These are phyloP conservation scores for Poeciliopsis gracilis DNA, from an alignment of 2,797 vertebrate species.

Conservation along the genomic window DNA sequence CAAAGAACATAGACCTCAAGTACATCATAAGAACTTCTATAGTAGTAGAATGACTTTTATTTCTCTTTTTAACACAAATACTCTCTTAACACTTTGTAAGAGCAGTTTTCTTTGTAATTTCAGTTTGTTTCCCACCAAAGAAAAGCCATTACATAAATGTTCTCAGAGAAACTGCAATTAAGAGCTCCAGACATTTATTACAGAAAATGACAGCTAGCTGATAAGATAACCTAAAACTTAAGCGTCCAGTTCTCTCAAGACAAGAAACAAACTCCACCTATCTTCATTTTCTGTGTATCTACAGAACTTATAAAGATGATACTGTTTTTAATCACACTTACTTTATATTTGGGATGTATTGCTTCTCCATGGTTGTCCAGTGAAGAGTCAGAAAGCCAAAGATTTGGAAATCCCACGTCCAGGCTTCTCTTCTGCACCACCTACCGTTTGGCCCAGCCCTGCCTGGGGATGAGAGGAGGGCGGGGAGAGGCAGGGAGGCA, in stretches of 20 bases:
- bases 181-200: slow-evolving; percentile 5
- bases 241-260: not conserved
- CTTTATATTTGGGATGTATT: slow-evolving; percentile 59
- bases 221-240: slow-evolving; percentile 25
- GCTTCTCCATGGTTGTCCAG: slow-evolving; percentile 54
- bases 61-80: not conserved
- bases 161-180: slow-evolving; percentile 12
- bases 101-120: not conserved
- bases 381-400: slow-evolving; percentile 60
- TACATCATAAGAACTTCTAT: not conserved
- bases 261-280: not conserved
- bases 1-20: not conserved
- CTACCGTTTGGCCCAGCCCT: slow-evolving; percentile 80
- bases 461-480: slow-evolving; percentile 60
- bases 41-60: not conserved
- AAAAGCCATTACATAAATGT: not conserved
- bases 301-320: not conserved
- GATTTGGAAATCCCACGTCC: slow-evolving; percentile 75
- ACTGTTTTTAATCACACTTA: slow-evolving; percentile 61
- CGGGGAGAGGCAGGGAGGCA: slow-evolving; percentile 44
- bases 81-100: not conserved
- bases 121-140: slow-evolving; percentile 2
- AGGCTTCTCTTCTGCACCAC: slow-evolving; percentile 75
- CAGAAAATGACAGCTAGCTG: slow-evolving; percentile 11
- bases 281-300: not conserved